Evolutionary conservation across 2,797 vertebrate species (phyloP).

Genomic region (Sebastes iracundus): DNA sequence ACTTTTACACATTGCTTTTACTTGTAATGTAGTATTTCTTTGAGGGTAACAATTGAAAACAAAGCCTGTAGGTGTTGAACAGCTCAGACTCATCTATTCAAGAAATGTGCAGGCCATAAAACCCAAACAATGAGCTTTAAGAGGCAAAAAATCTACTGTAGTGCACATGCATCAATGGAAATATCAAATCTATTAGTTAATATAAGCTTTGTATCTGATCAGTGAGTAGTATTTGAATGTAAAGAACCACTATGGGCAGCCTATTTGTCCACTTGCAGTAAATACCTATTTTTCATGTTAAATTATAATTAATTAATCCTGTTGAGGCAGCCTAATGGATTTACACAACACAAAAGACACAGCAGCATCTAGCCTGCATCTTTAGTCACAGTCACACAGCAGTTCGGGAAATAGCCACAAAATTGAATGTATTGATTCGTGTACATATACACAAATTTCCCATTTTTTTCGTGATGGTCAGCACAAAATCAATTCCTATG

Average conservation of each 20-base stretch:
- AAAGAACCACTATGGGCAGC: neutral
- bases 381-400: neutral
- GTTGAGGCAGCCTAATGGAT: neutral
- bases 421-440: too few species aligned
- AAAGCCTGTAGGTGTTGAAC: neutral
- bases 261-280: too few species aligned
- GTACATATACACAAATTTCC: too few species aligned
- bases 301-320: neutral
- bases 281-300: neutral
- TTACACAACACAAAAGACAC: neutral
- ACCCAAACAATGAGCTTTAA: neutral
- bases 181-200: too few species aligned
- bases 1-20: neutral
- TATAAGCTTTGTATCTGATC: too few species aligned
- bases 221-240: neutral
- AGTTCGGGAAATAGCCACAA: too few species aligned
- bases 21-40: neutral
- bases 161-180: too few species aligned
- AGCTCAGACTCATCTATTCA: neutral
- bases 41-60: neutral
- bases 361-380: neutral
- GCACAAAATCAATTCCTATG: too few species aligned
- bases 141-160: neutral
- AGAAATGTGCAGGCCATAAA: neutral
- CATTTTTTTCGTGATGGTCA: too few species aligned